These are phyloP conservation scores for Prionace glauca DNA, from an alignment of 2,797 vertebrate genomes.

Conservation along the genomic window DNA sequence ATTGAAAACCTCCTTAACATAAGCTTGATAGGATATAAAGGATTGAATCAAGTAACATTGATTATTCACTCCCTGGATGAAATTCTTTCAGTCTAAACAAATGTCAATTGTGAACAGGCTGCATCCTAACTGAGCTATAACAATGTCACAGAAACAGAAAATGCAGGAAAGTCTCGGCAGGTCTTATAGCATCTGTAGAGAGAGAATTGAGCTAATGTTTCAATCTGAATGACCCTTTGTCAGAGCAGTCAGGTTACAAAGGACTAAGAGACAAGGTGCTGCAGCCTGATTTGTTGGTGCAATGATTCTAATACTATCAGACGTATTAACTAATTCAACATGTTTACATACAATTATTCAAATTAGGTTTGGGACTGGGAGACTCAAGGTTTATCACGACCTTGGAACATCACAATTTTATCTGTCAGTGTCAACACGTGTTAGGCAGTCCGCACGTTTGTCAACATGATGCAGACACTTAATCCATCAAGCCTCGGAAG, in stretches of 20 bases:
- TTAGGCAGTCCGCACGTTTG: not conserved
- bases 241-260: not conserved
- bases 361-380: slow-evolving; percentile 9
- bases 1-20: not conserved
- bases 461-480: slow-evolving; percentile 2
- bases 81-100: not conserved
- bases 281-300: not conserved
- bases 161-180: too few relatives aligned
- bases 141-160: not conserved
- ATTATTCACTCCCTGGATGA: not conserved
- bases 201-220: too few relatives aligned
- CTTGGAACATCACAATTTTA: slow-evolving; percentile 31
- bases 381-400: not conserved
- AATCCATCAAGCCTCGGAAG: not conserved
- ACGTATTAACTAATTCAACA: slow-evolving; percentile 35
- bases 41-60: not conserved
- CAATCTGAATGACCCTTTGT: too few relatives aligned
- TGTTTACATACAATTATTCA: slow-evolving; percentile 33
- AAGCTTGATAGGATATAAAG: not conserved
- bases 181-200: too few relatives aligned
- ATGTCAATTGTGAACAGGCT: not conserved
- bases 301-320: slow-evolving; percentile 13
- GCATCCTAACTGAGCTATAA: not conserved
- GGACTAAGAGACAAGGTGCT: not conserved
- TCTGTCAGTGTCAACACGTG: slow-evolving; percentile 17